Evolutionary conservation across 2,113 vertebrate genomes (phyloP).

Genomic region (Serinus canaria): DNA sequence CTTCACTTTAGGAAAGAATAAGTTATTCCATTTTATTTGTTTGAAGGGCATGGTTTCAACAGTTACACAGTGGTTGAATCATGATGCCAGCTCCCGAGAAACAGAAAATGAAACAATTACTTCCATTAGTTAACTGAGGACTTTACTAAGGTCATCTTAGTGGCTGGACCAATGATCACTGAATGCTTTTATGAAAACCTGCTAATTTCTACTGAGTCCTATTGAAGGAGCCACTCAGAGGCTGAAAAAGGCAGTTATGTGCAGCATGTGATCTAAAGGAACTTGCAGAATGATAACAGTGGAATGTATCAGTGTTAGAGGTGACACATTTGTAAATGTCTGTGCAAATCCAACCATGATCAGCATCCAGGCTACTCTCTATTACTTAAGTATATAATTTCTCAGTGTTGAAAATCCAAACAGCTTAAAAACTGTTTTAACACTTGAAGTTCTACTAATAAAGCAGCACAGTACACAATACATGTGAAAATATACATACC

Average conservation of each 20-base stretch:
- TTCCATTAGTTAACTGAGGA: background rate
- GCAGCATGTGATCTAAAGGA: background rate
- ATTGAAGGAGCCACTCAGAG: background rate
- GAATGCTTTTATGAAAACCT: background rate
- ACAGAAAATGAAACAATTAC: background rate
- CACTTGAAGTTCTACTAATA: background rate
- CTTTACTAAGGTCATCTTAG: background rate
- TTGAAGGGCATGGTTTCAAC: background rate
- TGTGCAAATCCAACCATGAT: background rate
- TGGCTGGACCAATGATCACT: rapidly evolving
- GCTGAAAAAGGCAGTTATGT: background rate
- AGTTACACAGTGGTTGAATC: background rate
- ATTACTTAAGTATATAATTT: background rate
- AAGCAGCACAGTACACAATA: background rate
- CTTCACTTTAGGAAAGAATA: background rate
- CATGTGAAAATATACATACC: background rate
- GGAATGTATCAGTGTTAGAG: background rate
- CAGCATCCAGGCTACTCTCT: background rate
- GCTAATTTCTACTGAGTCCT: background rate
- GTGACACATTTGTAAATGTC: background rate
- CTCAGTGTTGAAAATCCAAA: background rate
- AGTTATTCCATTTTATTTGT: background rate
- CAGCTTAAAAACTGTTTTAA: background rate
- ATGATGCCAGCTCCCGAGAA: background rate
- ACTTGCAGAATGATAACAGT: background rate